Evolutionary conservation across 2,888 invertebrate genomes (phyloP), one percentile per base, ranked within the genome.

Genomic region (Sphaerophoria taeniata): DNA sequence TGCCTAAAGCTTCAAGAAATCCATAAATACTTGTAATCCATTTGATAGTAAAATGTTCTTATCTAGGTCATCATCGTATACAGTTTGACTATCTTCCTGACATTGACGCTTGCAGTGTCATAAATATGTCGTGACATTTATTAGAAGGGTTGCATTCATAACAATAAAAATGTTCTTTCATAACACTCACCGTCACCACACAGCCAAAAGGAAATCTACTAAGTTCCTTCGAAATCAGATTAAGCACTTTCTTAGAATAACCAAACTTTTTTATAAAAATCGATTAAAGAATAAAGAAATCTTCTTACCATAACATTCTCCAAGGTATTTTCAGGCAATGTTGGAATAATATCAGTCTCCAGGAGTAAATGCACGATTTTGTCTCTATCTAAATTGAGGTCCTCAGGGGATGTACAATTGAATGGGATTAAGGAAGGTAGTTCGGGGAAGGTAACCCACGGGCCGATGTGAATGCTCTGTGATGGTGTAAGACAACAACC

Each of bases 401-500:
- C 88, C 16, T 87, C 81, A 36, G 79, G 53, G 82, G 55, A 87
- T 71, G 45, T 84, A 80, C 90, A 89, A 43, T 90, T 90, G 78
- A 92, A 92, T n/a, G 92, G 92, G 61, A 91, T 91, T 82, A 92
- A 89, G 80, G 91, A 91, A 6, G 90, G 90, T 76, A 92, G 91
- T 84, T 91, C 90, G 1, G 93, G 93, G 87, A 94, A 94, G 16
- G 92, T 89, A 16, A 93, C 91, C 93, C 93, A 94, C 45, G 93
- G 93, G 5, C 90, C 91, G 47, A 93, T 89, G 87, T 92, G 91
- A 6, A 94, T 76, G 69, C 89, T 92, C 90, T 93, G 93, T 90
- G 92, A 53, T 0, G 92, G 92, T 51, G 89, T 89, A 51, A 93
- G 85, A 47, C 91, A 90, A 78, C 92, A 92, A 47, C 92, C 93